phyloP scores from a whole-genome alignment of 2,888 invertebrate genomes.

The Operophtera brumata region DNA sequence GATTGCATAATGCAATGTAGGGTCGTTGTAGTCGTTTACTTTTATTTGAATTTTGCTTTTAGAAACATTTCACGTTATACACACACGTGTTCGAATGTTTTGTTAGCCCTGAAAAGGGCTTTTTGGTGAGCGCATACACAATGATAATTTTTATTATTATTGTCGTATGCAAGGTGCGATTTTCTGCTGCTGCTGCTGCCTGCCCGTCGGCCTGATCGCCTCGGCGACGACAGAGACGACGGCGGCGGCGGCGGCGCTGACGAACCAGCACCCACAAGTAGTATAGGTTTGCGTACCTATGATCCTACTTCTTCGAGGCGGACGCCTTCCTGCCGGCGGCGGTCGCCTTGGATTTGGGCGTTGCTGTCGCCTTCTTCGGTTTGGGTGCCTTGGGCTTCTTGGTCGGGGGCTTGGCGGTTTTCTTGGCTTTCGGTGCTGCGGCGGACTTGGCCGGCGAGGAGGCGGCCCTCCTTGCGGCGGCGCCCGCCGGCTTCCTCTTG shows the following conservation, averaged over 20 bases:
- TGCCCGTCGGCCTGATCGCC: background rate
- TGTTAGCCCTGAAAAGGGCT: slow-evolving; percentile 30
- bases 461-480: slow-evolving; percentile 7
- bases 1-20: too few relatives aligned
- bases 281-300: background rate
- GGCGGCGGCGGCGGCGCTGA: background rate
- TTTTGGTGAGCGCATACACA: slow-evolving; percentile 43
- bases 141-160: background rate
- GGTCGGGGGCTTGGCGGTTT: slow-evolving; percentile 46
- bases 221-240: background rate
- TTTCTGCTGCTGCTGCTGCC: background rate
- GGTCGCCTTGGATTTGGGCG: slow-evolving; percentile 14
- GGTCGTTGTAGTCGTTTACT: too few relatives aligned
- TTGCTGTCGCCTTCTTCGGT: slow-evolving; percentile 37
- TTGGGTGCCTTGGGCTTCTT: slow-evolving; percentile 56
- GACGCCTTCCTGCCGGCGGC: slow-evolving; percentile 45
- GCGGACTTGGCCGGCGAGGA: slow-evolving; percentile 23
- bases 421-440: slow-evolving; percentile 47
- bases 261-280: background rate
- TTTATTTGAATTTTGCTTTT: background rate
- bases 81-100: background rate
- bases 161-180: background rate
- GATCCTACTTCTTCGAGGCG: slow-evolving; percentile 37
- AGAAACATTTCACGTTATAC: background rate
- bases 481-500: slow-evolving; percentile 27